Base-by-base conservation (phyloP, 92 coral and sea anemone species). In the Pocillopora grandis region DNA sequence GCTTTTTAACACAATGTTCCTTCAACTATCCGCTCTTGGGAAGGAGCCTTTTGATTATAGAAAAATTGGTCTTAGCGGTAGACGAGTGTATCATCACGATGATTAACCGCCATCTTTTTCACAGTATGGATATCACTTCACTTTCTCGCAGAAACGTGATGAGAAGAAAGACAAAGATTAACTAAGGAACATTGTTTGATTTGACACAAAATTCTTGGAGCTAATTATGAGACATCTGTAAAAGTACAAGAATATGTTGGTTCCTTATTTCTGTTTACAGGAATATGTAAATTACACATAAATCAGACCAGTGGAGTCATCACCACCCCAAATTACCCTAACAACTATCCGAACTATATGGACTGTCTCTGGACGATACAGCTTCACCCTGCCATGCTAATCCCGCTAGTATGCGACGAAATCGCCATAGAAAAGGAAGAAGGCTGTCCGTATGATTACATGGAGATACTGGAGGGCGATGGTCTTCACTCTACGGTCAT, bases 401-500 rank as follows among this genome's bases (percentile, higher is more conserved):
- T 87, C 59, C 74, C 66, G 3, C 66, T 87, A 11, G 85, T 80
- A 75, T 80, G 84, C 31, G 23, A 83, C 36, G 66, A 66, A 12
- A 15, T 87, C 10, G 80, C 78, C 20, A 56, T 87, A 80, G 91
- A 90, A 75, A 33, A 64, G 1, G 17, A 70, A 27, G 78, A 82
- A 1, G 82, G 62, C 18, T 90, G 93, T 23, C 0, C 1, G 17
- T 88, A 67, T 76, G 93, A 90, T 58, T 90, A 75, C 65, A 84
- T 90, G 80, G 93, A 90, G 60, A 67, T 87, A 19, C 87, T 87
- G 17, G 93, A 84, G 2, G 93, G 91, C 10, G 69, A 48, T 21
- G 33, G 58, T 11, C 12, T 14, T 31, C 69, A 13, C 57, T 83
- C 93, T 17, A 80, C 89, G 8, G 66, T 88, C 60, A 36, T 90